A percentile compares a stretch with the other conserved stretches of the same genome.
Evolutionary conservation across 1,140 invertebrate genomes (phyloP).

Genomic region (Macrobrachium nipponense): DNA sequence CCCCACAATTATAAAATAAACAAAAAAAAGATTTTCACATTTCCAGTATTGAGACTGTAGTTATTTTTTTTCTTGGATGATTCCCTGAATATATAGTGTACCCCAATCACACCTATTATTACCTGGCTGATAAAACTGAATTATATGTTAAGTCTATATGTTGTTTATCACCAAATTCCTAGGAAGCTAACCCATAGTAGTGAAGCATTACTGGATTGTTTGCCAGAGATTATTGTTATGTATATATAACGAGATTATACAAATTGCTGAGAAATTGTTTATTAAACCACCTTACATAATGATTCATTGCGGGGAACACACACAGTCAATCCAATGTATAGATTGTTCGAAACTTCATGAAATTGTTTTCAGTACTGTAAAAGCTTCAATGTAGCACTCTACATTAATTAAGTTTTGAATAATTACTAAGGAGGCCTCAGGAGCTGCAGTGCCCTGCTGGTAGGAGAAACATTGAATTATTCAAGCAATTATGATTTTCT

Average conservation of each 20-base stretch:
- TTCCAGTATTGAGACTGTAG: slow-evolving; percentile 25
- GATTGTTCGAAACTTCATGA: too few relatives aligned
- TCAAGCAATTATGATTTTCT: too few relatives aligned
- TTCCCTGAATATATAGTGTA: slow-evolving; percentile 30
- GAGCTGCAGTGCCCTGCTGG: too few relatives aligned
- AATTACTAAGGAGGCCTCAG: too few relatives aligned
- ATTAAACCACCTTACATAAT: not conserved
- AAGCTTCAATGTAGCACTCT: too few relatives aligned
- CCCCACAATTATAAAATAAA: too few relatives aligned
- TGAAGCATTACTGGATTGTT: slow-evolving; percentile 55
- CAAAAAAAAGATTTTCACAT: slow-evolving; percentile 10
- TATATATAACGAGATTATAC: slow-evolving; percentile 58
- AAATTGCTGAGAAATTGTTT: slow-evolving; percentile 40
- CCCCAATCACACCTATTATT: slow-evolving; percentile 47
- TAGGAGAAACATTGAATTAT: too few relatives aligned
- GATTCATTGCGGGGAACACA: not conserved
- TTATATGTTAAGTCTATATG: slow-evolving; percentile 45
- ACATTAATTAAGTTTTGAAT: too few relatives aligned
- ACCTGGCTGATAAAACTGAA: slow-evolving; percentile 46
- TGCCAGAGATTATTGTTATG: slow-evolving; percentile 58
- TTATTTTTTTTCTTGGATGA: slow-evolving; percentile 45
- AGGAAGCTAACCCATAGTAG: slow-evolving; percentile 54
- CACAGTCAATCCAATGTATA: too few relatives aligned
- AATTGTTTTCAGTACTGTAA: too few relatives aligned
- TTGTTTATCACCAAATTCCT: slow-evolving; percentile 51